These are phyloP conservation scores for Dendroctonus ponderosae DNA, from an alignment of 1,140 invertebrate species.

Conservation along the genomic window DNA sequence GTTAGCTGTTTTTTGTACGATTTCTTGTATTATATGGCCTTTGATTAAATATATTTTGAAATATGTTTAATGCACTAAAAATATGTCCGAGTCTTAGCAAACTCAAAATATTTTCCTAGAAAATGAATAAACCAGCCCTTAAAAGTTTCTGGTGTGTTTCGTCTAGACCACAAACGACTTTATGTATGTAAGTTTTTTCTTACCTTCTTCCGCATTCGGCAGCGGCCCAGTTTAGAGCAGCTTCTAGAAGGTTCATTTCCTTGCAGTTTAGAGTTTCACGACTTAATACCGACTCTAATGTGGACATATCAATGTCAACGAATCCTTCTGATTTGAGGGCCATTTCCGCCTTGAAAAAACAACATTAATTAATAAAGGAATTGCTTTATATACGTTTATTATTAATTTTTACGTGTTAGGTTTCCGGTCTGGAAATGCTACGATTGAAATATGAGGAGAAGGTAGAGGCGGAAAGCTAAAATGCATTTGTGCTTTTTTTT, in stretches of 20 bases:
- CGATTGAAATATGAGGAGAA: too few relatives aligned
- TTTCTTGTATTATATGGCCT: too few relatives aligned
- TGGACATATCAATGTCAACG: constrained; percentile 86
- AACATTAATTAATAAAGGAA: too few relatives aligned
- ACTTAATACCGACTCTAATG: constrained; percentile 81
- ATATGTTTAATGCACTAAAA: neutral
- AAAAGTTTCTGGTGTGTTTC: neutral
- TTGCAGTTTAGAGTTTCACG: constrained; percentile 89
- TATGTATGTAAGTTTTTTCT: neutral
- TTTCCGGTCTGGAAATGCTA: too few relatives aligned
- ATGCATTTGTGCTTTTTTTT: too few relatives aligned
- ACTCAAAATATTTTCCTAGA: constrained; percentile 2
- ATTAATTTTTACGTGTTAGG: too few relatives aligned
- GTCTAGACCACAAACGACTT: neutral
- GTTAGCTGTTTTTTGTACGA: too few relatives aligned
- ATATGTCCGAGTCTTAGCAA: neutral
- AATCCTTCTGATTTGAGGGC: constrained; percentile 90
- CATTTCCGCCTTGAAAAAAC: constrained; percentile 79
- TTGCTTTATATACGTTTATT: too few relatives aligned
- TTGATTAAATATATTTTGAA: too few relatives aligned
- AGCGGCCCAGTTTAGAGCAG: constrained; percentile 84
- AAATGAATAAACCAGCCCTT: neutral
- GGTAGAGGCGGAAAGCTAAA: too few relatives aligned
- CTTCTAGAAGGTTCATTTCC: constrained; percentile 85
- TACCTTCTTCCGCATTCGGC: constrained; percentile 73